Conservation (phyloP, 2,888 invertebrate species). For the Euproctis similis region DNA sequence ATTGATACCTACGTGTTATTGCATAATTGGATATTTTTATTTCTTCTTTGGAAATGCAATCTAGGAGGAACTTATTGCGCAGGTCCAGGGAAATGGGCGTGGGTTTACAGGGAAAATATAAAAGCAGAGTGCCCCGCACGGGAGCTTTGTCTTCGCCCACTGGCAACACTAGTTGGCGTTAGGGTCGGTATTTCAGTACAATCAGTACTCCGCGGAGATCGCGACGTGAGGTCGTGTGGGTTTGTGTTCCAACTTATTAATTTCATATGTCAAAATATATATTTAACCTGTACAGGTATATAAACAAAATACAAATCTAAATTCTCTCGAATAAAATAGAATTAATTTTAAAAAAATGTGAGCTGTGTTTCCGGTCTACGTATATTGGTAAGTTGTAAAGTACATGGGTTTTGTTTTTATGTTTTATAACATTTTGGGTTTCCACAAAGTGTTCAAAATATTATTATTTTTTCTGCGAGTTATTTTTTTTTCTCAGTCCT, state of each 20-base stretch:
- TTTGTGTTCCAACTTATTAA: not conserved
- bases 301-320: constrained; percentile 1
- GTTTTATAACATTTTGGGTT: too few relatives aligned
- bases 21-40: too few relatives aligned
- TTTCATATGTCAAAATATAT: constrained; percentile 6
- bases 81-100: constrained; percentile 1
- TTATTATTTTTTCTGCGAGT: too few relatives aligned
- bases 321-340: not conserved
- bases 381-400: constrained; percentile 1
- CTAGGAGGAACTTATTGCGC: constrained; percentile 1
- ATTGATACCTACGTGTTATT: too few relatives aligned
- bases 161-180: constrained; percentile 2
- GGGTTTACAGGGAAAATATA: not conserved
- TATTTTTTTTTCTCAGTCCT: too few relatives aligned
- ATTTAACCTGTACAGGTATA: constrained; percentile 6
- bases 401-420: too few relatives aligned
- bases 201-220: not conserved
- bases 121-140: not conserved
- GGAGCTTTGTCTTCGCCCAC: not conserved
- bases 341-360: not conserved
- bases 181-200: constrained; percentile 5
- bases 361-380: not conserved
- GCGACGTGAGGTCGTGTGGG: constrained; percentile 1
- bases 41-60: too few relatives aligned
- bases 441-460: too few relatives aligned